Evolutionary conservation across 1,140 invertebrate genomes (phyloP).

Genomic region (Polypedilum vanderplanki): DNA sequence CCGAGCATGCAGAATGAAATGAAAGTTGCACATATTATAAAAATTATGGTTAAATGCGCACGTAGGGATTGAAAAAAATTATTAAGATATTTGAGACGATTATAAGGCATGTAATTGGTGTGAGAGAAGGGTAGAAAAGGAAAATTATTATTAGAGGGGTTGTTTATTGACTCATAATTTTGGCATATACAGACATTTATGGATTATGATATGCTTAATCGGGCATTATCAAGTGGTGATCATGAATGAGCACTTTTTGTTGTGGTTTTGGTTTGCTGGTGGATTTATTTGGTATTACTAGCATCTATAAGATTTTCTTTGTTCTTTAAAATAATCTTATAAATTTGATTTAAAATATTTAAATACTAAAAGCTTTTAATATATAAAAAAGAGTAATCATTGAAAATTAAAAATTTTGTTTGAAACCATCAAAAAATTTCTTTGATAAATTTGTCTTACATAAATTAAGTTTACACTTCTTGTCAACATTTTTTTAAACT

Average conservation of each 20-base stretch:
- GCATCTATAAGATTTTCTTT: too few species aligned
- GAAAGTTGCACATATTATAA: slow-evolving; percentile 7
- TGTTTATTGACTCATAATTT: slow-evolving; percentile 19
- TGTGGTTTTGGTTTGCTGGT: neutral
- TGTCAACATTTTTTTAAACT: too few species aligned
- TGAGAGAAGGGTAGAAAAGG: slow-evolving; percentile 16
- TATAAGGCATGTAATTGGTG: slow-evolving; percentile 18
- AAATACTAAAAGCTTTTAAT: too few species aligned
- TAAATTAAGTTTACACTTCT: too few species aligned
- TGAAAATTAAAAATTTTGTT: too few species aligned
- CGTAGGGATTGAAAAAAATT: neutral
- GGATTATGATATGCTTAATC: slow-evolving; percentile 18
- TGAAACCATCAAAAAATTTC: too few species aligned
- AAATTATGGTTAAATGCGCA: slow-evolving; percentile 6
- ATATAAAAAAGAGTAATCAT: too few species aligned
- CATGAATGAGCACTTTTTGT: neutral
- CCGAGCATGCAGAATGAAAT: neutral
- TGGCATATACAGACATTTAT: neutral
- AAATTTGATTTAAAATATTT: too few species aligned
- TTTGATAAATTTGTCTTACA: too few species aligned
- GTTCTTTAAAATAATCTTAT: too few species aligned
- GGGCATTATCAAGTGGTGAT: neutral
- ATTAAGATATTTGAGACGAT: neutral
- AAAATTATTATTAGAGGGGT: neutral
- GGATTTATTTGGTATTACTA: too few species aligned